Percentiles rank a stretch among this genome's conserved stretches.
phyloP scores from a whole-genome alignment of 1,140 invertebrate genomes.

The Drosophila bocqueti region DNA sequence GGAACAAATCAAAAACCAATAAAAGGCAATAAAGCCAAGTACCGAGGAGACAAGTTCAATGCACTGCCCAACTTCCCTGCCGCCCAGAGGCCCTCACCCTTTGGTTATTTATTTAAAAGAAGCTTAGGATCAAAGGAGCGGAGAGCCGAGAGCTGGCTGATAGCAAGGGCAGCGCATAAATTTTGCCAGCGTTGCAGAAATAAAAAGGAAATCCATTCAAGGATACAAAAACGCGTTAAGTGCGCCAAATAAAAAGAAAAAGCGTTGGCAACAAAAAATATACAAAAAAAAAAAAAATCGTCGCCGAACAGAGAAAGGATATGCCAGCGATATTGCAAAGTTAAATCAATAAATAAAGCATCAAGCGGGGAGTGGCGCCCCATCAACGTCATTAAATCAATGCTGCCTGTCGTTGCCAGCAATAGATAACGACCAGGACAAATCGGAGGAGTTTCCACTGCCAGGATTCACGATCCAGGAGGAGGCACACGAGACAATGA shows the following conservation, averaged over 20 bases:
- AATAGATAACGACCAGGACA: conserved; percentile 74
- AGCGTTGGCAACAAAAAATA: background rate
- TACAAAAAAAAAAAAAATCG: background rate
- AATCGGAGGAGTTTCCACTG: conserved; percentile 20
- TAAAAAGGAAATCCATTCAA: conserved; percentile 72
- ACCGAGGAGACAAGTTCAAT: conserved; percentile 59
- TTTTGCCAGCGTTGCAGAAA: conserved; percentile 71
- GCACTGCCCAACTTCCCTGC: conserved; percentile 50
- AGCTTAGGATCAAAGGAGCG: conserved; percentile 61
- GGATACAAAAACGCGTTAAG: conserved; percentile 69
- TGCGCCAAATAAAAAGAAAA: conserved; percentile 62
- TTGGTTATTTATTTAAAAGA: conserved; percentile 80
- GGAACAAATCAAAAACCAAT: conserved; percentile 78
- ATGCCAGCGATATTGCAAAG: conserved; percentile 76
- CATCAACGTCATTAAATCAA: conserved; percentile 85
- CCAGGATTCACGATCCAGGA: conserved; percentile 12
- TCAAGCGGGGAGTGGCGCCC: conserved; percentile 52
- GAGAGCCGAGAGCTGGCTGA: conserved; percentile 21
- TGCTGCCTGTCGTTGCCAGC: conserved; percentile 76
- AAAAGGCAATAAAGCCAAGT: conserved; percentile 69
- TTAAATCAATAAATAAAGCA: conserved; percentile 84
- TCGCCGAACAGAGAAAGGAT: conserved; percentile 43
- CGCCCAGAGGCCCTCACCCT: background rate
- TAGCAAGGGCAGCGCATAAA: conserved; percentile 64
- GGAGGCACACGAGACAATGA: conserved; percentile 25